These are phyloP conservation scores for Platysteira castanea DNA, from an alignment of 2,113 vertebrate species.

Conservation along the genomic window DNA sequence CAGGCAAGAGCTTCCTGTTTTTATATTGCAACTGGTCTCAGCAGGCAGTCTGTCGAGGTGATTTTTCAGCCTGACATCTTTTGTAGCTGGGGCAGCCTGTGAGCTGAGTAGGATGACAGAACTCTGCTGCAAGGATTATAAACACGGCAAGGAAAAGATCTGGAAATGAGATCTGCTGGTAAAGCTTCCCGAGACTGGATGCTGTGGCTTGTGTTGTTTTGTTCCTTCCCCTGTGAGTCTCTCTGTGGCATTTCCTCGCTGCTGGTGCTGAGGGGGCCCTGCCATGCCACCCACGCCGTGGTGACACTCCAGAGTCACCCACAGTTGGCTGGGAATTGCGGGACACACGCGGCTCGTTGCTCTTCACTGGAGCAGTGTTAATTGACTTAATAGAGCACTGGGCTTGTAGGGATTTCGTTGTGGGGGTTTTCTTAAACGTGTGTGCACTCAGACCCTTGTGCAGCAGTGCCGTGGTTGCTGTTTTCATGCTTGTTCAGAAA, in stretches of 20 bases:
- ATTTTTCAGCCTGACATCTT: constrained; percentile 20
- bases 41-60: constrained; percentile 2
- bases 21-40: not conserved
- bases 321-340: not conserved
- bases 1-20: constrained; percentile 11
- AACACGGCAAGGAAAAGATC: not conserved
- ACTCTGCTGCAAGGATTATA: not conserved
- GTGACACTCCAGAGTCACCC: not conserved
- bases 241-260: not conserved
- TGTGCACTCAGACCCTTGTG: not conserved
- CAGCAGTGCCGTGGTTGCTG: not conserved
- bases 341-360: not conserved
- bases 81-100: not conserved
- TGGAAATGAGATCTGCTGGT: not conserved
- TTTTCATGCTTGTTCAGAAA: not conserved
- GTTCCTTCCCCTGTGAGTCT: not conserved
- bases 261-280: not conserved
- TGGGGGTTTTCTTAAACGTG: not conserved
- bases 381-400: not conserved
- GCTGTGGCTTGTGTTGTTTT: not conserved
- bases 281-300: not conserved
- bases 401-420: not conserved
- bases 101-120: not conserved
- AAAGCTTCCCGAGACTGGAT: not conserved
- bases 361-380: not conserved